These are phyloP conservation scores for Uria aalge DNA, from an alignment of 2,113 vertebrate genomes.

Conservation along the genomic window DNA sequence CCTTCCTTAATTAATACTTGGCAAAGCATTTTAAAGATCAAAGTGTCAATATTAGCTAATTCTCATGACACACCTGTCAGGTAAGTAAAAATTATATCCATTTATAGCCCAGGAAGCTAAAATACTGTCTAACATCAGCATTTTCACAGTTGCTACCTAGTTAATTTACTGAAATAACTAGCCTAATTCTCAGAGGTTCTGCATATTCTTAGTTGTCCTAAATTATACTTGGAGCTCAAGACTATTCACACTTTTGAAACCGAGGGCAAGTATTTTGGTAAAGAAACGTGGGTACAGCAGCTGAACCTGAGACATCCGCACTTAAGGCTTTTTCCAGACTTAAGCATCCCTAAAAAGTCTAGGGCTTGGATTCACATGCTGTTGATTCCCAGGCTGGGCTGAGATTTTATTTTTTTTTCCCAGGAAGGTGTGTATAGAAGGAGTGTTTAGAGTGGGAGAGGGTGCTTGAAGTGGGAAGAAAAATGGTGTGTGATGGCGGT, in stretches of 20 bases:
- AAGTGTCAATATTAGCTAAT: constrained; percentile 55
- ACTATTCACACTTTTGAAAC: neutral
- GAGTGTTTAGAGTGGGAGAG: neutral
- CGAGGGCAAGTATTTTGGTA: neutral
- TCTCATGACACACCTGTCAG: constrained; percentile 34
- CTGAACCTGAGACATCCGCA: neutral
- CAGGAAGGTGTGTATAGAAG: neutral
- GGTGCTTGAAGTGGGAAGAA: neutral
- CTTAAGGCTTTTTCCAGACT: neutral
- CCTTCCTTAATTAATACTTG: constrained; percentile 50
- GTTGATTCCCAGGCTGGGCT: neutral
- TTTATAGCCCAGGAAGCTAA: constrained; percentile 29
- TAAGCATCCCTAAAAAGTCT: neutral
- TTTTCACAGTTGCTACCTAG: constrained; percentile 15
- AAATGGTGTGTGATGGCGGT: neutral
- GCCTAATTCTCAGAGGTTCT: constrained; percentile 20
- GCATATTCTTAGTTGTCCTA: constrained; percentile 1
- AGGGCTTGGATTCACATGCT: neutral
- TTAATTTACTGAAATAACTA: constrained; percentile 23
- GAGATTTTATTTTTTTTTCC: neutral
- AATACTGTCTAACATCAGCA: constrained; percentile 42
- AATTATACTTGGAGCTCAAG: neutral
- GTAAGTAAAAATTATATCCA: constrained; percentile 48
- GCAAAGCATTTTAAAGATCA: constrained; percentile 47
- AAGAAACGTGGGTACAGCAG: neutral